Conservation (phyloP, 2,888 invertebrate genomes). For the Caenorhabditis japonica region DNA sequence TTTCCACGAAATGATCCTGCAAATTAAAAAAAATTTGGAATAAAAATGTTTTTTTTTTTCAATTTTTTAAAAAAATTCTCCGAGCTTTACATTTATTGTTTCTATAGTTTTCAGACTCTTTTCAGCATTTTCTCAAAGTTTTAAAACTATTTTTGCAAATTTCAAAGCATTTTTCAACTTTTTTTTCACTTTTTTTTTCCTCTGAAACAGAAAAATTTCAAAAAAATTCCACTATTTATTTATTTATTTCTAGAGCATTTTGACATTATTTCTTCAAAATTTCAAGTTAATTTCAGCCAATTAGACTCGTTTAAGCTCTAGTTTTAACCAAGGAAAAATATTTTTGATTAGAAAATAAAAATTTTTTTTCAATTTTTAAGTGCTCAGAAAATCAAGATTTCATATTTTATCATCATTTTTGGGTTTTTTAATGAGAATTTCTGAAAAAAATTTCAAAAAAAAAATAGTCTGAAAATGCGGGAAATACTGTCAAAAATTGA, state of each 20-base stretch:
- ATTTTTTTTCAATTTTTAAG: constrained; percentile 1
- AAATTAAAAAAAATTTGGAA: background rate
- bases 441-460: too few relatives aligned
- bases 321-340: too few relatives aligned
- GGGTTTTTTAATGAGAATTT: background rate
- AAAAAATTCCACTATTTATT: background rate
- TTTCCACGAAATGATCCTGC: too few relatives aligned
- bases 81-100: too few relatives aligned
- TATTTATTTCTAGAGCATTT: background rate
- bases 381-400: background rate
- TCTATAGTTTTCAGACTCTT: too few relatives aligned
- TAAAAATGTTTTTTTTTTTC: background rate
- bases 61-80: constrained; percentile 6
- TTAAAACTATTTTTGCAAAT: background rate
- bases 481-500: too few relatives aligned
- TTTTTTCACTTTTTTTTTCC: background rate
- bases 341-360: too few relatives aligned
- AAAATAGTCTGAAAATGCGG: too few relatives aligned
- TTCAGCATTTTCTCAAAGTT: background rate
- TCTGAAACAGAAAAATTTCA: background rate
- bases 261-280: too few relatives aligned
- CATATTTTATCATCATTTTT: background rate
- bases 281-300: too few relatives aligned
- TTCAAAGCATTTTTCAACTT: too few relatives aligned
- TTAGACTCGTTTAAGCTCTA: too few relatives aligned